Evolutionary conservation across 1,140 invertebrate genomes (phyloP).

Genomic region (Chrysopa pallens): DNA sequence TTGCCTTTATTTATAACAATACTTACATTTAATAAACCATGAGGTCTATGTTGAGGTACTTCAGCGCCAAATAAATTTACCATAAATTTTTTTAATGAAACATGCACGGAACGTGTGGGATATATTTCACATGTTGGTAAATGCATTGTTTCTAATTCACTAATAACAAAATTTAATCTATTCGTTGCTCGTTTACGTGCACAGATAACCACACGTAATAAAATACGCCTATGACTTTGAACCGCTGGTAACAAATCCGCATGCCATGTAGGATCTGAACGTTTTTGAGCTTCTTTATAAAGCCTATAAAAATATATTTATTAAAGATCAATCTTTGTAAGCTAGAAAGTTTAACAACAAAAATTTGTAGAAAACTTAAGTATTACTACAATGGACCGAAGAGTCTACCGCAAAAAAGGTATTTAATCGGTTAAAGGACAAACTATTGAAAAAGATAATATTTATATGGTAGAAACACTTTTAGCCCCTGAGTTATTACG

Average conservation of each 20-base stretch:
- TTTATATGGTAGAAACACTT: too few species aligned
- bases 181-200: constrained; percentile 72
- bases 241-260: constrained; percentile 46
- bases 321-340: too few species aligned
- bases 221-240: constrained; percentile 47
- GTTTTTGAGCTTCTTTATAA: constrained; percentile 17
- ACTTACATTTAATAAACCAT: constrained; percentile 50
- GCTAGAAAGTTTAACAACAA: too few species aligned
- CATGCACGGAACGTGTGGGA: constrained; percentile 68
- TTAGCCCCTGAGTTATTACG: too few species aligned
- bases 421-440: too few species aligned
- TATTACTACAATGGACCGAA: too few species aligned
- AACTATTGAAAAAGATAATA: too few species aligned
- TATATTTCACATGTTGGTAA: constrained; percentile 78
- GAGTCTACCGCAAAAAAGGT: too few species aligned
- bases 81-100: constrained; percentile 77
- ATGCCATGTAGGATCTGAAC: constrained; percentile 40
- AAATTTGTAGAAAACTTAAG: too few species aligned
- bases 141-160: constrained; percentile 64
- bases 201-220: constrained; percentile 59
- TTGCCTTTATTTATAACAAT: too few species aligned
- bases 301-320: constrained; percentile 9
- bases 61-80: constrained; percentile 78
- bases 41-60: constrained; percentile 65
- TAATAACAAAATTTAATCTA: constrained; percentile 62